These are phyloP conservation scores for Cacoxenus indagator DNA, from an alignment of 2,888 invertebrate genomes.

Conservation along the genomic window DNA sequence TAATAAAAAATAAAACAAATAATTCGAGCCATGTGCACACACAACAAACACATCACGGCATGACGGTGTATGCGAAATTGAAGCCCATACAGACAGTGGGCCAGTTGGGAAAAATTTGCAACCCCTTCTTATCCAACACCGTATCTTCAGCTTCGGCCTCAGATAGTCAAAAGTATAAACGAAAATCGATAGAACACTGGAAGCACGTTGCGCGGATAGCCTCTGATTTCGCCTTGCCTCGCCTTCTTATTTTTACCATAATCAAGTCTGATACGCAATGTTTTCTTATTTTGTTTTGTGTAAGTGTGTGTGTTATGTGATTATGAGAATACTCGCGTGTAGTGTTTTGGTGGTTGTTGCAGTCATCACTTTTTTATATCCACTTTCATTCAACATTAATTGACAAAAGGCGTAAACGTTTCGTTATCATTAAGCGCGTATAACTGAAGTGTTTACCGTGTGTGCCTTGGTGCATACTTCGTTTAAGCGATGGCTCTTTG, in stretches of 20 bases:
- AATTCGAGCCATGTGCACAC: not conserved
- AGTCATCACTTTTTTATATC: constrained; percentile 21
- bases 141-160: not conserved
- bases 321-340: not conserved
- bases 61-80: constrained; percentile 23
- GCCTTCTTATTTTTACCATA: constrained; percentile 11
- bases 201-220: not conserved
- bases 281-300: not conserved
- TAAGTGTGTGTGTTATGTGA: not conserved
- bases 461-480: constrained; percentile 18
- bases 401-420: constrained; percentile 46
- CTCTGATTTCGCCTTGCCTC: constrained; percentile 1
- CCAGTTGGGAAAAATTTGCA: not conserved
- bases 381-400: constrained; percentile 48
- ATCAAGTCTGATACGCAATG: not conserved
- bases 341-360: constrained; percentile 42
- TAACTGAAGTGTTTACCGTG: not conserved
- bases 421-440: constrained; percentile 11
- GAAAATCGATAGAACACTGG: constrained; percentile 9
- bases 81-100: not conserved
- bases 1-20: not conserved
- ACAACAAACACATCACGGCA: not conserved
- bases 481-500: not conserved
- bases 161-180: constrained; percentile 12
- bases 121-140: not conserved